A percentile compares a stretch with the other conserved stretches of the same genome.
phyloP scores from a whole-genome alignment of 2,113 vertebrate genomes.

The Phalacrocorax aristotelis region DNA sequence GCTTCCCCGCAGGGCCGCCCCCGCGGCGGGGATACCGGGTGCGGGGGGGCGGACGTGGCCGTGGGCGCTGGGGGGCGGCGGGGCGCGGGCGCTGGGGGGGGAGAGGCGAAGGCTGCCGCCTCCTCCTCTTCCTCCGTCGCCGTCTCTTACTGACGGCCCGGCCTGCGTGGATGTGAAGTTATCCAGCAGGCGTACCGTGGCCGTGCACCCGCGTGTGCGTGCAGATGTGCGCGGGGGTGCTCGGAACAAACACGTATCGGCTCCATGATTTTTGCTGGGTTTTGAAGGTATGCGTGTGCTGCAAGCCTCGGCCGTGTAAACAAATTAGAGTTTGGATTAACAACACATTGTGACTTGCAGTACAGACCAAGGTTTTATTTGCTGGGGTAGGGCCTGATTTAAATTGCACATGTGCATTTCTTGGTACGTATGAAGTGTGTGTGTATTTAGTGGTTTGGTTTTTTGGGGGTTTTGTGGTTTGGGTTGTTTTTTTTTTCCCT shows the following conservation, averaged over 20 bases:
- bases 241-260: not conserved
- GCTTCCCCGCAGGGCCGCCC: too few relatives aligned
- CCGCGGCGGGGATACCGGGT: too few relatives aligned
- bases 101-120: not conserved
- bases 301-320: not conserved
- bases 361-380: not conserved
- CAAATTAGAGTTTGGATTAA: not conserved
- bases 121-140: not conserved
- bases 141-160: not conserved
- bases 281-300: not conserved
- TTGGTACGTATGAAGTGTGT: too few relatives aligned
- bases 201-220: not conserved
- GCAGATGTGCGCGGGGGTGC: not conserved
- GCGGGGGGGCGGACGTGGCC: too few relatives aligned
- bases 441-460: not conserved
- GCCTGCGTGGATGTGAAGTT: conserved; percentile 27
- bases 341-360: not conserved
- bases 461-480: too few relatives aligned
- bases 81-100: too few relatives aligned
- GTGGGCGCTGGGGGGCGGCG: not conserved
- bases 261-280: not conserved
- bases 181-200: not conserved
- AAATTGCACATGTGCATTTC: not conserved
- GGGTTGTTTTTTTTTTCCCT: not conserved
- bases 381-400: not conserved